A percentile compares a stretch with the other conserved stretches of the same genome.
Evolutionary conservation across 2,888 invertebrate genomes (phyloP).

Genomic region (Lasius platythorax): DNA sequence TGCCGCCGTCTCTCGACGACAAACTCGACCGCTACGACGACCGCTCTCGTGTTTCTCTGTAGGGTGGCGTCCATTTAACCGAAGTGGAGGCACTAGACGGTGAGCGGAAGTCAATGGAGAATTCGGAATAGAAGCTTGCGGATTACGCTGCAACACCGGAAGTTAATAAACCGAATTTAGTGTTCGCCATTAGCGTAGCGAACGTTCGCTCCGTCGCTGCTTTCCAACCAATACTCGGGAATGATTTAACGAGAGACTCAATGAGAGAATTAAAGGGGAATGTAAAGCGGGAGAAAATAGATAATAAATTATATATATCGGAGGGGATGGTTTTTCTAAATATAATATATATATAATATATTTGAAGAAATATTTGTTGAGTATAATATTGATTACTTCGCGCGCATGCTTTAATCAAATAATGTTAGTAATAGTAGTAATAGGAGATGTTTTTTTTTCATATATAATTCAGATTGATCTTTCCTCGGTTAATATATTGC

Average conservation of each 20-base stretch:
- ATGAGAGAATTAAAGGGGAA: conserved; percentile 8
- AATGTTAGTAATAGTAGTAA: neutral
- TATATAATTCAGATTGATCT: neutral
- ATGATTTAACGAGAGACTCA: conserved; percentile 1
- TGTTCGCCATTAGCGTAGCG: conserved; percentile 73
- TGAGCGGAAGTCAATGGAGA: conserved; percentile 71
- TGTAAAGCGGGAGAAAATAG: neutral
- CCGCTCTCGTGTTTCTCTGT: conserved; percentile 52
- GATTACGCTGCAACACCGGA: conserved; percentile 69
- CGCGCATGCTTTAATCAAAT: neutral
- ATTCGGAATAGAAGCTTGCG: conserved; percentile 60
- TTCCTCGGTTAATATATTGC: neutral
- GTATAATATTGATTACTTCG: neutral
- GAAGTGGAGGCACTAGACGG: conserved; percentile 67
- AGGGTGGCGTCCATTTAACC: conserved; percentile 69
- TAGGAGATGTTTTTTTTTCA: neutral
- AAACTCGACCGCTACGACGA: conserved; percentile 22
- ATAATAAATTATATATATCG: neutral
- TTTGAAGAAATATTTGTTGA: neutral
- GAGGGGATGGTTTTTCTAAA: neutral
- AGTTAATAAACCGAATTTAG: conserved; percentile 82
- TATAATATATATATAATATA: neutral
- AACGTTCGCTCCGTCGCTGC: conserved; percentile 42
- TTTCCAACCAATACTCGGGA: conserved; percentile 51
- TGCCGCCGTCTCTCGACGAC: conserved; percentile 6